Evolutionary conservation across 2,888 invertebrate species (phyloP), one percentile per base, ranked within the genome.

Genomic region (Sturmia bella): DNA sequence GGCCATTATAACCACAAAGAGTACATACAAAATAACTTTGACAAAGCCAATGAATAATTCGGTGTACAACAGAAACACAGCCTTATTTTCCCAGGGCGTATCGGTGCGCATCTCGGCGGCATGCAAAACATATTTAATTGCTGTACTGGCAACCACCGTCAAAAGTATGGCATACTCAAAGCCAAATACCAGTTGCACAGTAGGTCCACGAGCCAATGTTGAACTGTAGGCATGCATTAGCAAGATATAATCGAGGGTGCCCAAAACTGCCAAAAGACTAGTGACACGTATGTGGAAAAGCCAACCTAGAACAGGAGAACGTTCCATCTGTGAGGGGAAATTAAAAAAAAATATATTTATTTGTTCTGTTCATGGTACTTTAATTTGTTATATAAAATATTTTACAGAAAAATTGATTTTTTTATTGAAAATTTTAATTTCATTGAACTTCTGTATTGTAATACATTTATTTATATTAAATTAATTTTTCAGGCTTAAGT

Each of bases 11-110:
- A 95, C 94, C 83, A 99, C 97, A 90, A 99, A 99, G 43, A 96
- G 93, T 66, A 98, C 93, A 90, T 99, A 99, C 52, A 99, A 92
- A 50, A 98, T 94, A 39, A 94, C 95, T 91, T 95, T 95, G 61
- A 95, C 93, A 70, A 95, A 92, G 83, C 99, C 99, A 92, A 99
- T 97, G 43, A 98, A 94, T 74, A 99, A 93, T 91, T 99, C 99
- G 0, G 98, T 97, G 89, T 99, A 99, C 1, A 99, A 92, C 45
- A 99, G 92, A 88, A 98, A 99, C 0, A 99, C 98, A 11, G 99
- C 99, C 91, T 99, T 99, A 90, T 97, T 98, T 90, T 99, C 99
- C 99, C 99, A 99, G 0, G 99, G 99, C 52, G 96, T 97, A 88
- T 99, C 98, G 66, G 89, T 89, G 37, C 91, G 94, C 85, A 97